Conservation (phyloP, 2,113 vertebrate genomes). For the Sterna hirundo region DNA sequence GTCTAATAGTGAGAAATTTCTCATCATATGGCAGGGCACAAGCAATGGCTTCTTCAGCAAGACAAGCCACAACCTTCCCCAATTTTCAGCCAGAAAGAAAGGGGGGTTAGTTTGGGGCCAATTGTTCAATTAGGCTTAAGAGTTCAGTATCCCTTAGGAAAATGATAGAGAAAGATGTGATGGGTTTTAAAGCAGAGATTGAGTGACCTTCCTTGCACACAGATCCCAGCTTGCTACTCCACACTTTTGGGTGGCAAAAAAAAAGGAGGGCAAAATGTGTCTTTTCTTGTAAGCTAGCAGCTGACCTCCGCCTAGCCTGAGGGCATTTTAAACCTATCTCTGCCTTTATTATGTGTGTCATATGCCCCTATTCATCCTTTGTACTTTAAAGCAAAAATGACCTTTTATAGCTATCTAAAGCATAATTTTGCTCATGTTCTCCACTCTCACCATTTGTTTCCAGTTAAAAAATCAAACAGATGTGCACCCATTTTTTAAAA, state of each 20-base stretch:
- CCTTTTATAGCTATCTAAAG: constrained; percentile 69
- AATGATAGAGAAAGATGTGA: not conserved
- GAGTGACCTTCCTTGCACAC: not conserved
- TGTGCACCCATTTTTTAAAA: constrained; percentile 65
- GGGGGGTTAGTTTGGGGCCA: not conserved
- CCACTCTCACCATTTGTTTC: constrained; percentile 71
- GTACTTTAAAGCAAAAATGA: constrained; percentile 67
- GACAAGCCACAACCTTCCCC: not conserved
- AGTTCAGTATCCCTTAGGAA: not conserved
- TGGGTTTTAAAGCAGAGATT: not conserved
- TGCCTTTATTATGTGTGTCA: constrained; percentile 32
- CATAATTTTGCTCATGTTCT: constrained; percentile 65
- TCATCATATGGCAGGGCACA: not conserved
- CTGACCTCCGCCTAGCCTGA: constrained; percentile 22
- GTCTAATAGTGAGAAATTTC: not conserved
- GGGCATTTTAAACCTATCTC: constrained; percentile 9
- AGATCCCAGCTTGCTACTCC: not conserved
- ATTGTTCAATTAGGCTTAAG: not conserved
- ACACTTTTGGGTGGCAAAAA: not conserved
- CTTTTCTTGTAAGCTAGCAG: constrained; percentile 35
- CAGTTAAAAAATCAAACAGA: constrained; percentile 82
- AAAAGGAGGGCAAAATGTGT: not conserved
- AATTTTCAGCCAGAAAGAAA: not conserved
- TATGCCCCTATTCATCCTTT: constrained; percentile 53
- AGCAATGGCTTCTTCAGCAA: not conserved